These are phyloP conservation scores for Ptyas mucosa DNA, from an alignment of 2,113 vertebrate species.

Conservation along the genomic window DNA sequence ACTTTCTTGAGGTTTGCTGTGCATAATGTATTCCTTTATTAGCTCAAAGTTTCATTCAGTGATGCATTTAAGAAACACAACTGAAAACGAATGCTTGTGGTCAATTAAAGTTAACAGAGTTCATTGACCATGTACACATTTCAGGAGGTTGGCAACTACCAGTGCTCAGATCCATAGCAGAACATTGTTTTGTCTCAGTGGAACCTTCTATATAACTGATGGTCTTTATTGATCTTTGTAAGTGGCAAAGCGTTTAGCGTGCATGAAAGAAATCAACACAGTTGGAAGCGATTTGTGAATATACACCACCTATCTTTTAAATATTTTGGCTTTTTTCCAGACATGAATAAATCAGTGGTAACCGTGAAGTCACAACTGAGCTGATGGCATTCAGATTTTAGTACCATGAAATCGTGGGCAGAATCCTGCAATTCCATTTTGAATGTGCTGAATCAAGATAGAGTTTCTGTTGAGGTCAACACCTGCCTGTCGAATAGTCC, in stretches of 20 bases:
- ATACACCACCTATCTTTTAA: background rate
- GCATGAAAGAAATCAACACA: background rate
- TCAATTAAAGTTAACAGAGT: background rate
- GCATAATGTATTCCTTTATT: background rate
- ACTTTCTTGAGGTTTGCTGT: background rate
- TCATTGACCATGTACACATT: background rate
- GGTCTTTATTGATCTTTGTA: background rate
- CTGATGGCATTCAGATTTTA: background rate
- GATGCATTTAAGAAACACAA: background rate
- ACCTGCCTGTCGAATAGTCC: background rate
- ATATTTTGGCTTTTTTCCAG: background rate
- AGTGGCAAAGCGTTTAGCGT: background rate
- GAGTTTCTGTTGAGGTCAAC: background rate
- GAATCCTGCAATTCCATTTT: background rate
- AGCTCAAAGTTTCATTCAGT: background rate
- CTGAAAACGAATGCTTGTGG: background rate
- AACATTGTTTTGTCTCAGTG: background rate
- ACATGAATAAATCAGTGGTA: background rate
- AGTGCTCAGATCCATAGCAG: background rate
- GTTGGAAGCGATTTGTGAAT: background rate
- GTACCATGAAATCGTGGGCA: background rate
- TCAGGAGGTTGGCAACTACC: background rate
- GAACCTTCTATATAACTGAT: background rate
- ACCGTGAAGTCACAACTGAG: background rate
- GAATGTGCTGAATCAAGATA: background rate